Percentiles rank a stretch among this genome's conserved stretches.
Evolutionary conservation across 35 echinoderm and acorn worm genomes (phyloP).

Genomic region (Apostichopus parvimensis): DNA sequence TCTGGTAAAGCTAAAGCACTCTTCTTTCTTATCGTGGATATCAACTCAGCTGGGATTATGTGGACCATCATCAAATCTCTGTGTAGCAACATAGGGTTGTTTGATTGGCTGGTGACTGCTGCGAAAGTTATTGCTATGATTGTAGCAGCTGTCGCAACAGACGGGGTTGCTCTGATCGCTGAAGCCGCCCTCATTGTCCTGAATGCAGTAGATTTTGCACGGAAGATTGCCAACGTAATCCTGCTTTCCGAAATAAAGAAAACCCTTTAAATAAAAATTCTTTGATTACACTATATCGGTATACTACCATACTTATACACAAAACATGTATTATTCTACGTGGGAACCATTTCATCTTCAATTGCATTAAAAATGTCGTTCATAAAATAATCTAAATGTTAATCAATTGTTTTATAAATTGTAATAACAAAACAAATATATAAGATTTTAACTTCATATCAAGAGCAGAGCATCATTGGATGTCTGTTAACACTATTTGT

Average conservation of each 20-base stretch:
- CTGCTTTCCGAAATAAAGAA: not conserved
- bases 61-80: constrained; percentile 49
- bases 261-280: not conserved
- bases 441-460: too few relatives aligned
- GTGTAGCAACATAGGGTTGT: constrained; percentile 20
- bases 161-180: constrained; percentile 34
- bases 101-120: constrained; percentile 42
- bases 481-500: too few relatives aligned
- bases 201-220: constrained; percentile 42
- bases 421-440: too few relatives aligned
- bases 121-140: constrained; percentile 53
- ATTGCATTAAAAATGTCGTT: too few relatives aligned
- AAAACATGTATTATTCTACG: too few relatives aligned
- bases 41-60: not conserved
- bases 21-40: constrained; percentile 40
- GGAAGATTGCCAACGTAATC: constrained; percentile 30
- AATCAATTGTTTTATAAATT: too few relatives aligned
- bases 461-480: too few relatives aligned
- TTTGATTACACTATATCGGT: too few relatives aligned
- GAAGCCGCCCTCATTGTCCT: constrained; percentile 31
- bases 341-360: too few relatives aligned
- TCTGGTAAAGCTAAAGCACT: not conserved
- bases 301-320: too few relatives aligned
- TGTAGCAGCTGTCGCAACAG: constrained; percentile 15
- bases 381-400: too few relatives aligned